These are phyloP conservation scores for Gymnarchus niloticus DNA, from an alignment of 2,113 vertebrate species.

Conservation along the genomic window DNA sequence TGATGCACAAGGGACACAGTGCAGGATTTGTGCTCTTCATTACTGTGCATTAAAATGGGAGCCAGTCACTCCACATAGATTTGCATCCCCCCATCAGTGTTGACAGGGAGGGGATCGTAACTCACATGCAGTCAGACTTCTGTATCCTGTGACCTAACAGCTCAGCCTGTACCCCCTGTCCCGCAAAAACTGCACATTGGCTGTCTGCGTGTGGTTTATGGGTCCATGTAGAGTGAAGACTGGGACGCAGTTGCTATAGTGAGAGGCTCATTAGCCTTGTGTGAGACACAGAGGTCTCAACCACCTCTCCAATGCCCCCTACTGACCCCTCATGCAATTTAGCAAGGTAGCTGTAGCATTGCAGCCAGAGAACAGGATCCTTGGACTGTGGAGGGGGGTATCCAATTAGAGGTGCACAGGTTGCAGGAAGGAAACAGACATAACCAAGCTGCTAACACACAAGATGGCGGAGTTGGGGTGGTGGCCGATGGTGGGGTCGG, in stretches of 20 bases:
- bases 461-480: not conserved
- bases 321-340: no score
- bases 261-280: not conserved
- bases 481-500: not conserved
- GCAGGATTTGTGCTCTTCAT: not conserved
- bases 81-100: not conserved
- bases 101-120: not conserved
- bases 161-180: no score
- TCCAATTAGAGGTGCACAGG: not conserved
- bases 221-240: not conserved
- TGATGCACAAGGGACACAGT: not conserved
- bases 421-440: not conserved
- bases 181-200: no score
- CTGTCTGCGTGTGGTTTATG: not conserved
- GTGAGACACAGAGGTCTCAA: not conserved
- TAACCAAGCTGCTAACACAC: no score
- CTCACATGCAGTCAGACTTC: not conserved
- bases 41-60: not conserved
- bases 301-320: not conserved
- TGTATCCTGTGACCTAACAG: no score
- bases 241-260: not conserved
- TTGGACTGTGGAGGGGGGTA: not conserved
- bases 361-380: constrained; percentile 3
- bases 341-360: not conserved
- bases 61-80: not conserved